These are phyloP conservation scores for Anadara kagoshimensis DNA, from an alignment of 1,140 invertebrate species.

Conservation along the genomic window DNA sequence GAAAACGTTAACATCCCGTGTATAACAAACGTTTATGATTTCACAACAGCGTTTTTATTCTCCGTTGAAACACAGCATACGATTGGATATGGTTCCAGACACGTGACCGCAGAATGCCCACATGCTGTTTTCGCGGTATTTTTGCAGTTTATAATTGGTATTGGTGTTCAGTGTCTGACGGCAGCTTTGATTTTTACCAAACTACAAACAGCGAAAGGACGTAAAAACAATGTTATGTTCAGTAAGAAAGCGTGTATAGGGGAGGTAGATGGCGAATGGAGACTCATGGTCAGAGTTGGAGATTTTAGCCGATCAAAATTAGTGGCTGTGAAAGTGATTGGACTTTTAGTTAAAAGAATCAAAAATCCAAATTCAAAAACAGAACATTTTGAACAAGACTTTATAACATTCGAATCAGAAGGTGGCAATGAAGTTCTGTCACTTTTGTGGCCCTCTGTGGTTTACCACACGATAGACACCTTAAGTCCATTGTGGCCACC, in stretches of 20 bases:
- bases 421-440: constrained; percentile 87
- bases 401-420: constrained; percentile 81
- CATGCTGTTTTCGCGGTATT: constrained; percentile 58
- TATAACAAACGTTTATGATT: constrained; percentile 60
- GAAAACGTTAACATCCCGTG: constrained; percentile 65
- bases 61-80: constrained; percentile 76
- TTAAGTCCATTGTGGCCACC: constrained; percentile 89
- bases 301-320: constrained; percentile 98
- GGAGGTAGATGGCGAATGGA: constrained; percentile 82
- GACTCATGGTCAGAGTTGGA: constrained; percentile 95
- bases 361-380: constrained; percentile 79
- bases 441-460: constrained; percentile 91
- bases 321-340: constrained; percentile 88
- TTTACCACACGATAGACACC: constrained; percentile 87
- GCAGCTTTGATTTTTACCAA: constrained; percentile 67
- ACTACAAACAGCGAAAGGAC: constrained; percentile 59
- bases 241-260: constrained; percentile 46
- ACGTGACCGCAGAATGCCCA: constrained; percentile 78
- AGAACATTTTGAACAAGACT: constrained; percentile 61
- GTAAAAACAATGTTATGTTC: constrained; percentile 60
- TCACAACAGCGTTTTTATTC: constrained; percentile 73
- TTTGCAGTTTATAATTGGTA: constrained; percentile 65
- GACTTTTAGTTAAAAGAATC: constrained; percentile 88
- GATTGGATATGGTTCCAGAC: constrained; percentile 77
- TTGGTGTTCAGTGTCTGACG: constrained; percentile 62